Percentiles rank a stretch among this genome's conserved stretches.
Evolutionary conservation across 2,888 invertebrate species (phyloP).

Genomic region (Lobophora halterata): DNA sequence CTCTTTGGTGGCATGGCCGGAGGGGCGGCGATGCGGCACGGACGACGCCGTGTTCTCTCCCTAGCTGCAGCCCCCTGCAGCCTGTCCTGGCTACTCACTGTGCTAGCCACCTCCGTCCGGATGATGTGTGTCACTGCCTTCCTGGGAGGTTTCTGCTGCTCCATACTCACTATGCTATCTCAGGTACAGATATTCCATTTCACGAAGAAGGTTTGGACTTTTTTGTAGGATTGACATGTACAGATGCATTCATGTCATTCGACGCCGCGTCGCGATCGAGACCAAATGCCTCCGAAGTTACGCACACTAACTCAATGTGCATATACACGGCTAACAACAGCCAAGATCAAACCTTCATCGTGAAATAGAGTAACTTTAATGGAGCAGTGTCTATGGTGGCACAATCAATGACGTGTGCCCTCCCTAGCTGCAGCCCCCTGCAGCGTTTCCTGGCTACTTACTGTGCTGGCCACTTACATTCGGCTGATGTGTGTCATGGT

Average conservation of each 20-base stretch:
- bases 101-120: constrained; percentile 87
- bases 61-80: constrained; percentile 88
- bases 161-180: constrained; percentile 87
- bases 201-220: too few species aligned
- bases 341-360: too few species aligned
- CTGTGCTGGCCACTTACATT: constrained; percentile 88
- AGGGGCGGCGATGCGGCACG: constrained; percentile 86
- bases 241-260: too few species aligned
- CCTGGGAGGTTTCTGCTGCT: constrained; percentile 90
- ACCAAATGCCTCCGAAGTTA: too few species aligned
- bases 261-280: too few species aligned
- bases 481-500: constrained; percentile 91
- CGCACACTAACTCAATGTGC: too few species aligned
- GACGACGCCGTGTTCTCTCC: constrained; percentile 84
- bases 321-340: too few species aligned
- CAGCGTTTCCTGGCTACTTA: constrained; percentile 90
- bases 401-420: constrained; percentile 84
- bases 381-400: constrained; percentile 87
- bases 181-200: constrained; percentile 81
- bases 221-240: too few species aligned
- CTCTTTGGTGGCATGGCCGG: constrained; percentile 88
- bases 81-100: constrained; percentile 90
- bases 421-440: constrained; percentile 88
- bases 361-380: too few species aligned
- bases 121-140: constrained; percentile 92